phyloP scores from a whole-genome alignment of 1,140 invertebrate species.

The Lepidostoma basale region DNA sequence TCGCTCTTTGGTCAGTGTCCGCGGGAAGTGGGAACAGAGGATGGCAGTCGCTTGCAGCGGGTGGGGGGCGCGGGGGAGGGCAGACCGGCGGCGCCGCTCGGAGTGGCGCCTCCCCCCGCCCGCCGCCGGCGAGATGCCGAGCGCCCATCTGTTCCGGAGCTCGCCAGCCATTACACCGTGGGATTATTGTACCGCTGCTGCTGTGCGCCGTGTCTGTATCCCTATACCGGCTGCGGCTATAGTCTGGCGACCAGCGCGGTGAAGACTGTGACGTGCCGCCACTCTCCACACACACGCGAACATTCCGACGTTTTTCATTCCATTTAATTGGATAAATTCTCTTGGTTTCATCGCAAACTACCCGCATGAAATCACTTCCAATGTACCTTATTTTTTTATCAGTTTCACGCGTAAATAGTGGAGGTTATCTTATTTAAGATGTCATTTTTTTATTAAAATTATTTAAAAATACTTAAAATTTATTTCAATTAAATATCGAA shows the following conservation, averaged over 20 bases:
- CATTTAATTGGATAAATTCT: too few species aligned
- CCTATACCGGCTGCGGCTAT: background rate
- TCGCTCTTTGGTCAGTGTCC: constrained; percentile 23
- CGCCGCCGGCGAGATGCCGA: constrained; percentile 12
- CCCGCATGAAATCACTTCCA: too few species aligned
- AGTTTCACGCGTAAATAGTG: too few species aligned
- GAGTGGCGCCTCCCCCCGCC: constrained; percentile 26
- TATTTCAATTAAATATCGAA: too few species aligned
- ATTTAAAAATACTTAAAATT: too few species aligned
- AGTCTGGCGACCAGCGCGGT: background rate
- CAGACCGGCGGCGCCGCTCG: constrained; percentile 29
- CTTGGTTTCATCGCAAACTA: too few species aligned
- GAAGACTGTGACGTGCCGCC: background rate
- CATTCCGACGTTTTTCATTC: too few species aligned
- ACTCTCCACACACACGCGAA: background rate
- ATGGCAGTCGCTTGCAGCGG: background rate
- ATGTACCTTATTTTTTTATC: too few species aligned
- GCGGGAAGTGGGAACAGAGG: background rate
- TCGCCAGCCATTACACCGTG: constrained; percentile 20
- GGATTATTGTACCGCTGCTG: background rate
- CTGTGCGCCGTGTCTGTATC: background rate
- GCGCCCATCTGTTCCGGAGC: constrained; percentile 10
- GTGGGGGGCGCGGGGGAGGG: background rate
- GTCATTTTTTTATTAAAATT: too few species aligned
- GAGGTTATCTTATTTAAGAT: too few species aligned